A percentile compares a stretch with the other conserved stretches of the same genome.
These are phyloP conservation scores for Atrichornis clamosus DNA, from an alignment of 2,113 vertebrate genomes.

Conservation along the genomic window DNA sequence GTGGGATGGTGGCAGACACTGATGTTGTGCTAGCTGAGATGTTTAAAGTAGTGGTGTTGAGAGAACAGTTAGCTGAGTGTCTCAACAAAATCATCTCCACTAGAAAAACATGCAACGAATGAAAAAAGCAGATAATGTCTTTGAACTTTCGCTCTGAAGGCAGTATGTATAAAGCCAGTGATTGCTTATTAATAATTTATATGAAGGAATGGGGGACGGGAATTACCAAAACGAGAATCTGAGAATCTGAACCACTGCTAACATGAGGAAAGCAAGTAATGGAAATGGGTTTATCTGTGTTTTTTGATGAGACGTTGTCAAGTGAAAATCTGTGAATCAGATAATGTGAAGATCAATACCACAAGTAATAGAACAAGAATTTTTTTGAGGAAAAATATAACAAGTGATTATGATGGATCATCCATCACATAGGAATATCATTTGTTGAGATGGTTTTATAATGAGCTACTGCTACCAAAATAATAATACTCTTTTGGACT, in stretches of 20 bases:
- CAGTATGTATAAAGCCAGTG: background rate
- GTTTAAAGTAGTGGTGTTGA: background rate
- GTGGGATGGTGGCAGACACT: background rate
- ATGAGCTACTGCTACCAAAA: background rate
- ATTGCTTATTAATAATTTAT: background rate
- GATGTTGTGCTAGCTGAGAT: background rate
- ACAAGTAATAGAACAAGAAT: background rate
- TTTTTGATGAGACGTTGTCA: background rate
- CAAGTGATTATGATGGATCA: background rate
- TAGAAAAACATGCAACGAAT: background rate
- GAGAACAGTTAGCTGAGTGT: background rate
- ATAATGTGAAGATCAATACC: background rate
- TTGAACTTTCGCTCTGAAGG: background rate
- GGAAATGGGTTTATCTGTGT: background rate
- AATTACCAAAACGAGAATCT: background rate
- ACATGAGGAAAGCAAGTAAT: background rate
- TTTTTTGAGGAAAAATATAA: background rate
- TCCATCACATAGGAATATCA: background rate
- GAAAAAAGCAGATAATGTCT: background rate
- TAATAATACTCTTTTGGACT: background rate
- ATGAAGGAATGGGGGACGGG: accelerated
- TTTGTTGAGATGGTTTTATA: background rate
- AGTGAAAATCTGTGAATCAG: background rate
- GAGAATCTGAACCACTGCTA: background rate
- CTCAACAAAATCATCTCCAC: background rate